Base-by-base conservation (phyloP, 2,888 invertebrate genomes). In the Drosophila picticornis region DNA sequence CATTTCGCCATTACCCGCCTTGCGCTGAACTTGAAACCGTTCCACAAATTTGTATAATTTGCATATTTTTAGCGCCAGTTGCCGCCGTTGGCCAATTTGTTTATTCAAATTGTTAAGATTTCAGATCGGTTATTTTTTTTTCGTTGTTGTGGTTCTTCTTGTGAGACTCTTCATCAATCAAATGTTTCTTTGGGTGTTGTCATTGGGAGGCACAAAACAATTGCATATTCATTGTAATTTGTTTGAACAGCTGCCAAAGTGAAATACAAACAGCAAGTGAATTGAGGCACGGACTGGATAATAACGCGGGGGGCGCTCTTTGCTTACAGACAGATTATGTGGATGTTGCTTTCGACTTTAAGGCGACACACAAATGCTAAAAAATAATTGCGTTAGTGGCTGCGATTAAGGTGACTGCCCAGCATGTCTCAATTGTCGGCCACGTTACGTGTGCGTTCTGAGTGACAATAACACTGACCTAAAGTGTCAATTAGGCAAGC, bases 211-310 rank as follows among this genome's bases (percentile, higher is more conserved):
- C 56, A 51, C 65, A 60, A 74, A 89, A 84, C 85, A 88, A 86
- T 85, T 80, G 90, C 83, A 72, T 80, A 88, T 90, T 86, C 83
- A 86, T 88, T 85, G 81, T 90, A 90, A 88, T 90, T 85, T 90
- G 81, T 85, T 90, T 85, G 86, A 85, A 78, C 85, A 85, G 88
- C 85, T 90, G 90, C 57, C 63, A 27, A 65, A 70, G 62, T 63
- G 40, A 64, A 81, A 74, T 80, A 55, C 71, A 81, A 70, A 74
- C 64, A 67, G 36, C 71, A 55, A 62, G 27, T 22, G 34, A 38
- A 46, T 46, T 51, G 67, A 55, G 16, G 61, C 27, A 6, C 22
- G n/a, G 4, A 29, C 5, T 56, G 38, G 36, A 56, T 38, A 25
- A 36, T 29, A 56, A 29, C 27, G 25, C 9, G 29, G 22, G 48